Base-by-base conservation (phyloP, 2,113 vertebrate genomes). In the Sylvicapra grimmia region DNA sequence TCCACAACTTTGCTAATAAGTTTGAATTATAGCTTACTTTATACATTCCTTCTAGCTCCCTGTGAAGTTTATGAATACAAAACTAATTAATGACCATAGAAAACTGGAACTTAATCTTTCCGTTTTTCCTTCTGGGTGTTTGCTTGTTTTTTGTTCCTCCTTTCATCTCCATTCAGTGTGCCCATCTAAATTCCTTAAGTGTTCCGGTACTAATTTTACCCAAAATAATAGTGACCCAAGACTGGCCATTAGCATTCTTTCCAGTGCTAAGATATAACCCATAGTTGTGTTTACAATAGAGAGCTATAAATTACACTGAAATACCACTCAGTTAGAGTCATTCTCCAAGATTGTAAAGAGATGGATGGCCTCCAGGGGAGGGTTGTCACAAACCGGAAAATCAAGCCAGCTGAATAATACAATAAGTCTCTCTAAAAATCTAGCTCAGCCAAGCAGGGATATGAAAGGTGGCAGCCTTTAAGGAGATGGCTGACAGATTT, bases 331-430 rank as follows among this genome's bases (percentile, higher is more conserved):
- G 97, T 98, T 98, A 97, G 47, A 98, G 98, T 97, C 93, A 23
- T 98, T 98, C 98, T 98, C 96, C 92, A 98, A 92, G 97, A 98
- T 5, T 98, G 97, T 98, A 97, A 98, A 98, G 98, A 99, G 99
- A 99, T 98, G 98, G 99, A 99, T 99, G 98, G 97, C 99, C 99
- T 99, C 99, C 92, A 97, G 99, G 98, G 99, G 97, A 98, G 98
- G 93, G 98, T 98, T 99, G 99, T 99, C 99, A 99, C 99, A 98
- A 99, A 99, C 99, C 98, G 97, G 98, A 98, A 99, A 98, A 99
- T 98, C 98, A 99, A 98, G 98, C 98, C 96, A 97, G 97, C 98
- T 98, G 98, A 99, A 99, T 98, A 99, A 99, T 99, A 99, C 98
- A 99, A 96, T 98, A 98, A 98, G 98, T 98, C 98, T 98, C 97